A percentile compares a stretch with the other conserved stretches of the same genome.
Evolutionary conservation across 2,888 invertebrate species (phyloP).

Genomic region (Lamellibrachia columna): DNA sequence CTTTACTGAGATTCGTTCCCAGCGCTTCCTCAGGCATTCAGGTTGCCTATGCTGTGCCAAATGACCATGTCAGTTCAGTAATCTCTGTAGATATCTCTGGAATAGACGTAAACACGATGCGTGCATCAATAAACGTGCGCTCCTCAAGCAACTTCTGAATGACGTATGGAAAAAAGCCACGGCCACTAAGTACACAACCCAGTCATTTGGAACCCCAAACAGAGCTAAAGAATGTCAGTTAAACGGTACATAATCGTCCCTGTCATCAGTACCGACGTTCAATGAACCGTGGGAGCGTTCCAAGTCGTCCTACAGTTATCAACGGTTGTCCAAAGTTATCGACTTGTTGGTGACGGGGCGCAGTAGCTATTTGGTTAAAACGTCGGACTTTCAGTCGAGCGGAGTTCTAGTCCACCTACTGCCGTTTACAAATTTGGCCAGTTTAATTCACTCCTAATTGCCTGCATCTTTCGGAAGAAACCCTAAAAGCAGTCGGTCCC

Average conservation of each 20-base stretch:
- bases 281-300: not conserved
- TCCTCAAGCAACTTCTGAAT: not conserved
- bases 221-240: not conserved
- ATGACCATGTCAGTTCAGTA: not conserved
- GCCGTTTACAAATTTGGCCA: too few species aligned
- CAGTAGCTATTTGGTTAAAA: too few species aligned
- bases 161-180: not conserved
- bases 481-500: too few species aligned
- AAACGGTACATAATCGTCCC: not conserved
- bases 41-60: not conserved
- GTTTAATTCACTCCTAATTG: too few species aligned
- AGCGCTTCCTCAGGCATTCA: not conserved
- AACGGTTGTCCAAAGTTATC: not conserved
- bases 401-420: too few species aligned
- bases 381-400: too few species aligned
- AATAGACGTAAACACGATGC: constrained; percentile 3
- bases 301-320: not conserved
- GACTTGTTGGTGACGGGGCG: not conserved
- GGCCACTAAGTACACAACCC: not conserved
- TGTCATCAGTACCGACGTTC: not conserved
- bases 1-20: not conserved
- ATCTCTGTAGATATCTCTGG: not conserved
- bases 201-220: not conserved
- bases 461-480: too few species aligned
- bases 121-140: not conserved